These are phyloP conservation scores for Microtus obscurus DNA, from an alignment of 2,797 vertebrate genomes.

Conservation along the genomic window DNA sequence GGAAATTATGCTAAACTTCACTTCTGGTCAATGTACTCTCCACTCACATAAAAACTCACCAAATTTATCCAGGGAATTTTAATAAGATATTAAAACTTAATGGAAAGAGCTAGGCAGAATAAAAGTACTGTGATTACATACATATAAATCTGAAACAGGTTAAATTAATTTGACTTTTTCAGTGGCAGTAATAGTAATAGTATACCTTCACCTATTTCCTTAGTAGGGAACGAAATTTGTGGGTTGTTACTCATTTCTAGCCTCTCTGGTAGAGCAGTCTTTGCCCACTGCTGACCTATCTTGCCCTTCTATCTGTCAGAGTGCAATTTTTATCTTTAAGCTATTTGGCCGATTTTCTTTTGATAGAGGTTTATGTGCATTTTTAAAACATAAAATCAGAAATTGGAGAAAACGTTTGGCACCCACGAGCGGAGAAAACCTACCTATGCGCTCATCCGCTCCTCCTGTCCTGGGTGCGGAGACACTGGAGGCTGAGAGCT, in stretches of 20 bases:
- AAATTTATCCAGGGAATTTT: slow-evolving; percentile 69
- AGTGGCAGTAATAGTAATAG: slow-evolving; percentile 41
- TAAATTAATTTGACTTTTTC: slow-evolving; percentile 73
- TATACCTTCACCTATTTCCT: slow-evolving; percentile 60
- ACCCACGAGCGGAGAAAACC: neutral
- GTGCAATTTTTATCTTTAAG: slow-evolving; percentile 45
- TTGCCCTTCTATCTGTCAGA: slow-evolving; percentile 50
- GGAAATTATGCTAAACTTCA: slow-evolving; percentile 71
- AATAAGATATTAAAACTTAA: slow-evolving; percentile 71
- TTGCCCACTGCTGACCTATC: slow-evolving; percentile 43
- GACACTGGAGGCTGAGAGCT: neutral
- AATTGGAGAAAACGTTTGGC: slow-evolving; percentile 48
- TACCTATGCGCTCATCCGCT: neutral
- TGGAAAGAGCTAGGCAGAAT: slow-evolving; percentile 69
- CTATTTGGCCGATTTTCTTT: slow-evolving; percentile 13
- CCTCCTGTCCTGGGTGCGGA: neutral
- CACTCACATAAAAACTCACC: slow-evolving; percentile 68
- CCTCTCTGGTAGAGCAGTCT: slow-evolving; percentile 49
- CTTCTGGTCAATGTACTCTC: slow-evolving; percentile 74
- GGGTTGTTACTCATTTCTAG: slow-evolving; percentile 59
- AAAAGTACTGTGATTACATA: slow-evolving; percentile 25
- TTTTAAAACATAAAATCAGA: slow-evolving; percentile 64
- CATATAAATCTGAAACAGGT: slow-evolving; percentile 65
- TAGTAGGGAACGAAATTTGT: slow-evolving; percentile 79
- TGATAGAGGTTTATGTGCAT: neutral